Base-by-base conservation (phyloP, 2,113 vertebrate genomes). In the Pelobates fuscus region DNA sequence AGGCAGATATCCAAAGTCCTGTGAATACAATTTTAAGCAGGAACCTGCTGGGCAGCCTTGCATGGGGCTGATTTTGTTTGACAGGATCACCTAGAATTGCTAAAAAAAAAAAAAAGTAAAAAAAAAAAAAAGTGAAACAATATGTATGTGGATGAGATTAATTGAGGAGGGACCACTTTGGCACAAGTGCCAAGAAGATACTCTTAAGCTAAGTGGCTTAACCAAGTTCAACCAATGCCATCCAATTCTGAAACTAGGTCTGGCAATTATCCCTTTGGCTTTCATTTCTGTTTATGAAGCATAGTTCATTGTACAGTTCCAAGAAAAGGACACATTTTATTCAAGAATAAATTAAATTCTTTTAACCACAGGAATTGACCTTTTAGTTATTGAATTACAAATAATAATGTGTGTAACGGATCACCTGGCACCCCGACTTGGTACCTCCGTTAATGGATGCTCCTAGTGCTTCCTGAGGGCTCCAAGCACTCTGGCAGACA, bases 201-300 rank as follows among this genome's bases (percentile, higher is more conserved):
- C 65, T 44, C 61, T 70, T 60, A 60, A 60, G 55, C 54, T 70
- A 70, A 77, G 57, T 68, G 57, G 64, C 52, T 77, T 77, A 77
- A 68, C 73, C 54, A 77, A 68, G 65, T 61, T 77, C 65, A 77
- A 61, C 65, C 64, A 77, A 77, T 77, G 73, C 68, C 73, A 76
- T 68, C 65, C 73, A 77, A 61, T 44, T 68, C 41, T 68, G 55
- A 77, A 77, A 68, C 55, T 52, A 77, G 32, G 62, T 65, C 61
- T 74, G 71, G 61, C 71, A 65, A 26, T 65, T n/a, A 37, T 63
- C 62, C 61, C 41, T 43, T 20, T 44, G 49, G 24, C 58, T 49
- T 49, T 58, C 29, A 18, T 52, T 30, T 32, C 59, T 54, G 14
- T 18, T 17, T 64, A 63, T 63, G 15, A 72, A 52, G 61, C 49